Percentiles rank a stretch among this genome's conserved stretches.
phyloP scores from a whole-genome alignment of 2,113 vertebrate species.

The Lophochroa leadbeateri region DNA sequence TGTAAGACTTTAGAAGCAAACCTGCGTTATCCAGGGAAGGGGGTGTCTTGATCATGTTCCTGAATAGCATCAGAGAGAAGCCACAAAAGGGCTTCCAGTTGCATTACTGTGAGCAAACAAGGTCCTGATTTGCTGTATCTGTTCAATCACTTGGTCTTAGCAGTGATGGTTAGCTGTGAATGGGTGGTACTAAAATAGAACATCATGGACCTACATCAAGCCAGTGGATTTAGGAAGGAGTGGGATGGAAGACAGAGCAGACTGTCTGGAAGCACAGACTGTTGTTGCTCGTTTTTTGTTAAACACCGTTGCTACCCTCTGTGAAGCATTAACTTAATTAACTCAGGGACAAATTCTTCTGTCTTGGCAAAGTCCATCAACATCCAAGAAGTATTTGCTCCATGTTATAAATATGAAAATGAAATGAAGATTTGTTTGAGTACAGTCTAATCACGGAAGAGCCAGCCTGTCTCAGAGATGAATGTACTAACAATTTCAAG shows the following conservation, averaged over 20 bases:
- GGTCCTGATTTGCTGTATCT: neutral
- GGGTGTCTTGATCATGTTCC: neutral
- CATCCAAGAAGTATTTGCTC: constrained; percentile 6
- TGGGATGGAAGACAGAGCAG: neutral
- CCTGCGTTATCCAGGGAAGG: neutral
- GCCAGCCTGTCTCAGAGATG: constrained; percentile 6
- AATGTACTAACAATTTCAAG: constrained; percentile 53
- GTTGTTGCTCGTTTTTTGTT: constrained; percentile 22
- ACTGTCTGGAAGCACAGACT: constrained; percentile 3
- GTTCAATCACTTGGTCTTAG: neutral
- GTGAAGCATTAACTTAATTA: constrained; percentile 43
- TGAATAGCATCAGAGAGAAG: neutral
- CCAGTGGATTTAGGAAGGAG: neutral
- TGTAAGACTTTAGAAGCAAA: neutral
- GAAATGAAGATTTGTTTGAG: constrained; percentile 45
- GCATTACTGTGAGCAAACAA: neutral
- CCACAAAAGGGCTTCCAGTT: neutral
- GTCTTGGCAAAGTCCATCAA: neutral
- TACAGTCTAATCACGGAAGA: constrained; percentile 23
- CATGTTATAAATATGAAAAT: constrained; percentile 25
- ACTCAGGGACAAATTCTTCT: constrained; percentile 19
- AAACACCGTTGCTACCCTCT: neutral
- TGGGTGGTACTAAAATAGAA: neutral
- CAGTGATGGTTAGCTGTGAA: neutral
- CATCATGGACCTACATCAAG: neutral